Base-by-base conservation (phyloP, 2,888 invertebrate genomes). In the Seira musarum region DNA sequence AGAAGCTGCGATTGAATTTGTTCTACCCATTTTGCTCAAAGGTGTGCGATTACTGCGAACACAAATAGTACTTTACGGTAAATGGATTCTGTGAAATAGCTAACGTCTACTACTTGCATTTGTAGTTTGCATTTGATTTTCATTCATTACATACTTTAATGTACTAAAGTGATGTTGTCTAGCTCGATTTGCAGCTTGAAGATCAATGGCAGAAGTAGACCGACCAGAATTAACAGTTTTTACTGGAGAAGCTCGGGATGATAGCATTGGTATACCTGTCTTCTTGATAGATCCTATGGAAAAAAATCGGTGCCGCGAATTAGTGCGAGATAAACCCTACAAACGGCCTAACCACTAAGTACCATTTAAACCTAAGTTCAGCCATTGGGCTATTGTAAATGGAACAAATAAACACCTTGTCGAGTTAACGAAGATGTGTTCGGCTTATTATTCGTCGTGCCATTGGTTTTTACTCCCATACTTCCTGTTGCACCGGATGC, bases 141-240 rank as follows among this genome's bases (percentile, higher is more conserved):
- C 64, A 19, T 46, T 30, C 17, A n/a, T 5, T 30, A 30, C 70
- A 76, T 60, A 84, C 85, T 75, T 80, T 57, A 84, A 24, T 53
- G 85, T 85, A 74, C 84, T 85, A 74, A 85, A 85, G 71, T 86
- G 85, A 70, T 85, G 83, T 82, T 87, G 82, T 87, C 94, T 93
- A 46, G 96, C 97, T 64, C 97, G 91, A 89, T 96, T 95, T 40
- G 94, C 96, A 46, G 96, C 96, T 88, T 95, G 95, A 85, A 96
- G 92, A 91, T 98, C 98, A 87, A 97, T 94, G 61, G 97, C 98
- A 72, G 97, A 97, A 88, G 95, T 95, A 71, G 97, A 97, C 85
- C 97, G 89, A 83, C 89, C 87, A 61, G 87, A 87, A 79, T 87
- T 85, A 57, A 87, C 77, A 21, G 77, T 76, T 67, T 84, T 84